Conservation (phyloP, 2,888 invertebrate genomes). For the Notodonta ziczac region DNA sequence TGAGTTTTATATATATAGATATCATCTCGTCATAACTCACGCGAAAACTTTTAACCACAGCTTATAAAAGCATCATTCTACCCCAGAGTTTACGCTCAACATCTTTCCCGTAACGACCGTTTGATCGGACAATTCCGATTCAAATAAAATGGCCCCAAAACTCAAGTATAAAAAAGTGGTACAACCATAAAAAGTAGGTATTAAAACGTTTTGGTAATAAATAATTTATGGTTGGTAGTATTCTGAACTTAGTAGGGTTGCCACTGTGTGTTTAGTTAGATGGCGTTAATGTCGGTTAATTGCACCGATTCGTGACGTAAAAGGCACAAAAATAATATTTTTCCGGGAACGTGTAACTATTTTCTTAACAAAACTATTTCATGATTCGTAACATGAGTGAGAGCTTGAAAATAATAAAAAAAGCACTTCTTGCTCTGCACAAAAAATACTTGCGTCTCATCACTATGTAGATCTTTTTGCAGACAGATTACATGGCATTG, state of each 20-base stretch:
- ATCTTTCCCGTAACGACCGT: conserved; percentile 27
- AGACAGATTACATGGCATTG: no score
- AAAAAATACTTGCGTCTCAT: no score
- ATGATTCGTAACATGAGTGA: no score
- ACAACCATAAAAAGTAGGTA: conserved; percentile 48
- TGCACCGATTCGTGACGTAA: no score
- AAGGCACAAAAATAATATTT: no score
- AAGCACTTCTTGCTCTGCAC: no score
- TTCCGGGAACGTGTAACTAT: no score
- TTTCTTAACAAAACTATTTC: no score
- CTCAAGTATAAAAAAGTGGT: conserved; percentile 42
- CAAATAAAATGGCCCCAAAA: conserved; percentile 44
- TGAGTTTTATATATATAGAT: no score
- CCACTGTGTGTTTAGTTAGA: not conserved
- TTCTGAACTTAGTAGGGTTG: conserved; percentile 3
- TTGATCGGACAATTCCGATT: conserved; percentile 42
- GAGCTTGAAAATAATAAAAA: no score
- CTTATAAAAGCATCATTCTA: conserved; percentile 7
- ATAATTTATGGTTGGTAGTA: conserved; percentile 46
- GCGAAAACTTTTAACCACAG: conserved; percentile 3
- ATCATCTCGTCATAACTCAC: not conserved
- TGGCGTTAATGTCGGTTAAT: not conserved
- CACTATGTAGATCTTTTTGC: no score
- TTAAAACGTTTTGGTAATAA: conserved; percentile 52
- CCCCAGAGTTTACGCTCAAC: conserved; percentile 8